A percentile compares a stretch with the other conserved stretches of the same genome.
Conservation (phyloP, 2,888 invertebrate species). For the Rhyacophila evoluta region DNA sequence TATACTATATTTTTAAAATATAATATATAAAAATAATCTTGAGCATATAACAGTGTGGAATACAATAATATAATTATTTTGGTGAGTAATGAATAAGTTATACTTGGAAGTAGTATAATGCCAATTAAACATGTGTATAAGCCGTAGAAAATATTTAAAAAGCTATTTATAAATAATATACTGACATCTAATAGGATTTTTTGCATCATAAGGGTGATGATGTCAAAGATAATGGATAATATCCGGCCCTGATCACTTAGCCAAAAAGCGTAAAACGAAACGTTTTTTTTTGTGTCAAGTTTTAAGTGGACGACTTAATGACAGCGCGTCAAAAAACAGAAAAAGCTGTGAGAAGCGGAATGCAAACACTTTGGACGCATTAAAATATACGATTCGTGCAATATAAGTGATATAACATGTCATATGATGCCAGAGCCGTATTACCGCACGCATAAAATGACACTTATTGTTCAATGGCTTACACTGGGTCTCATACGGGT, state of each 20-base stretch:
- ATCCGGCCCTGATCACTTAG: slow-evolving; percentile 45
- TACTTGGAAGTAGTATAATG: too few species aligned
- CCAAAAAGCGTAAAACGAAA: slow-evolving; percentile 31
- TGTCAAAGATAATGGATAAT: slow-evolving; percentile 48
- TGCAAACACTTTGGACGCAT: slow-evolving; percentile 1
- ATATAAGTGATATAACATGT: neutral
- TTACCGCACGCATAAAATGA: too few species aligned
- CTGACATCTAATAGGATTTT: neutral
- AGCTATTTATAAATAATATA: neutral
- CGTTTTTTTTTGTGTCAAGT: slow-evolving; percentile 38
- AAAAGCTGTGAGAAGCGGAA: neutral
- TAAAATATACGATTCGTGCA: neutral
- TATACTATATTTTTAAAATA: too few species aligned
- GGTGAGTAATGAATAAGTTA: too few species aligned
- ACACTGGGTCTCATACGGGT: too few species aligned
- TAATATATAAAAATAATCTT: too few species aligned
- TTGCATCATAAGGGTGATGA: slow-evolving; percentile 34
- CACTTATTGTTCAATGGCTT: too few species aligned
- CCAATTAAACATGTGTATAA: too few species aligned
- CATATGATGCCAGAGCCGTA: too few species aligned
- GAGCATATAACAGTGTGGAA: too few species aligned
- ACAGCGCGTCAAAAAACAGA: neutral
- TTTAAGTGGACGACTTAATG: slow-evolving; percentile 44
- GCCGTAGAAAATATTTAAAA: too few species aligned
- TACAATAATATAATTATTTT: too few species aligned